Base-by-base conservation (phyloP, 2,797 vertebrate genomes). In the Enteromius mattozi region DNA sequence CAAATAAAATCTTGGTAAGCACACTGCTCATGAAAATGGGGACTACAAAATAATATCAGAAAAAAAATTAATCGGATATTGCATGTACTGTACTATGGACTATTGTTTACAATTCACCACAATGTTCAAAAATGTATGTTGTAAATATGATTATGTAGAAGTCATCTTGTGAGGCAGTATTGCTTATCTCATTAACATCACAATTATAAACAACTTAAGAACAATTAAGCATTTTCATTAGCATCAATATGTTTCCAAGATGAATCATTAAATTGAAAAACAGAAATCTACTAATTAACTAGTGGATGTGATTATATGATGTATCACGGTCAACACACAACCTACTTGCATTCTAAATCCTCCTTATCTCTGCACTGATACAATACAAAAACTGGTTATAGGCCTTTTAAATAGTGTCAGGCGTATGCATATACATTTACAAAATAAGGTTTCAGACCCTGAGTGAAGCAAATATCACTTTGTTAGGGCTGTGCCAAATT, bases 151-250 rank as follows among this genome's bases (percentile, higher is more conserved):
- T 82, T 84, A 87, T 49, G 47, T n/a, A n/a, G 51, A 74, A 66
- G 19, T 47, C 72, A 76, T 79, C 51, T 71, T 35, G 56, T 79
- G 63, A 56, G 74, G 83, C 79, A 82, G 78, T 82, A 85, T 85
- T 85, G 86, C 86, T 85, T 87, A 69, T 82, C 30, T 79, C 56
- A 72, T 85, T 78, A 69, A 65, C 68, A 84, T 86, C 69, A 82
- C 81, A 87, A 40, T 82, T 51, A 65, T 51, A 66, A 75, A 82
- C 10, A 82, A 47, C 47, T 45, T 24, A 75, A 42, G 35, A 21
- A 42, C 42, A 80, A 40, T 63, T 5, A n/a, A 78, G 49, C 35
- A n/a, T 61, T 56, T 10, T 85, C n/a, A 68, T 42, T 82, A 74
- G 6, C 6, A 54, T 85, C 40, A 75, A 24, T 78, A 51, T 75